Percentiles rank a stretch among this genome's conserved stretches.
Conservation (phyloP, 2,888 invertebrate species). For the Cactoblastis cactorum region DNA sequence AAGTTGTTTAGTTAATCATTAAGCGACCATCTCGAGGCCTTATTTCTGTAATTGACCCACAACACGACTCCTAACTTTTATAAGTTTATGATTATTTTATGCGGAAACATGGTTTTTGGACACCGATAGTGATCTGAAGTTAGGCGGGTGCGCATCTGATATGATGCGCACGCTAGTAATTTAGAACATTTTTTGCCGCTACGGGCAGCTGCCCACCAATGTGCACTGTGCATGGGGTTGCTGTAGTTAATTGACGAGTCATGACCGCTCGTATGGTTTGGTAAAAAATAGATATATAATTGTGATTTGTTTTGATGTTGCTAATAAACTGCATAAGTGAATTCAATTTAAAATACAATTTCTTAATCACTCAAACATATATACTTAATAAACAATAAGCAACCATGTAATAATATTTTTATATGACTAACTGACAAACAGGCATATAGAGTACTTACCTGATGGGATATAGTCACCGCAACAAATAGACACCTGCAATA, state of each 20-base stretch:
- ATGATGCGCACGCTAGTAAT: slow-evolving; percentile 63
- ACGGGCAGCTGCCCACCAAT: slow-evolving; percentile 71
- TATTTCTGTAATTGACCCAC: slow-evolving; percentile 8
- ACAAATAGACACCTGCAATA: no score
- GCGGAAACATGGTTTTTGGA: slow-evolving; percentile 51
- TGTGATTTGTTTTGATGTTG: background rate
- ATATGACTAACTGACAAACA: no score
- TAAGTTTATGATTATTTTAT: slow-evolving; percentile 47
- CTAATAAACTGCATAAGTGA: no score
- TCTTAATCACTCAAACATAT: no score
- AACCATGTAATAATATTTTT: no score
- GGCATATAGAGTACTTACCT: no score
- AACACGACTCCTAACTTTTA: slow-evolving; percentile 19
- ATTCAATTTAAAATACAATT: no score
- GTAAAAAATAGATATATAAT: slow-evolving; percentile 27
- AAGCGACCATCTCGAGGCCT: background rate
- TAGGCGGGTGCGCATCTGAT: slow-evolving; percentile 55
- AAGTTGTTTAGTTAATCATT: background rate
- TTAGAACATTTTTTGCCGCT: slow-evolving; percentile 71
- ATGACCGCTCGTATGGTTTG: slow-evolving; percentile 46
- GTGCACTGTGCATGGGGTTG: slow-evolving; percentile 66
- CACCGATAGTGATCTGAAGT: slow-evolving; percentile 57
- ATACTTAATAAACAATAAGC: no score
- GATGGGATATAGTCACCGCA: no score
- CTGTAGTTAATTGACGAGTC: slow-evolving; percentile 56